Conservation (phyloP, 1,140 invertebrate species). For the Pollicipes pollicipes region DNA sequence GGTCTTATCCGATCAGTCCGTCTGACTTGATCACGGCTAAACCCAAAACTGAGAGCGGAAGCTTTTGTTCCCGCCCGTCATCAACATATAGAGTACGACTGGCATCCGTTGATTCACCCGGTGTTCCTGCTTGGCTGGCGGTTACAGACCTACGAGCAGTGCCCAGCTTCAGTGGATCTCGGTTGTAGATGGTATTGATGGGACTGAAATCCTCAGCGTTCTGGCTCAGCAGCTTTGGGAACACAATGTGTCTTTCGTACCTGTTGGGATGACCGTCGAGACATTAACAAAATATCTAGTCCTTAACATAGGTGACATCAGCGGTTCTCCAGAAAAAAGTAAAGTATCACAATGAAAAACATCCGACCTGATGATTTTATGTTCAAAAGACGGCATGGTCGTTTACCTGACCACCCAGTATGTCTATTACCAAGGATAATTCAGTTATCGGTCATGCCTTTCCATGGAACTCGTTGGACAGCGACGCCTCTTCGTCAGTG, state of each 20-base stretch:
- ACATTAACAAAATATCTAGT: no score
- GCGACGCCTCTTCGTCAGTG: no score
- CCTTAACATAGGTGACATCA: no score
- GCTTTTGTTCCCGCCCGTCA: conserved; percentile 9
- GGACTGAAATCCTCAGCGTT: conserved; percentile 65
- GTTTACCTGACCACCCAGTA: neutral
- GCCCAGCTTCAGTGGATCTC: conserved; percentile 65
- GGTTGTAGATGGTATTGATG: conserved; percentile 72
- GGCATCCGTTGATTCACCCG: conserved; percentile 5
- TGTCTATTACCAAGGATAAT: neutral
- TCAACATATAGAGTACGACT: conserved; percentile 9
- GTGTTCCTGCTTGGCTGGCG: neutral
- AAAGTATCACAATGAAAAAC: conserved; percentile 11
- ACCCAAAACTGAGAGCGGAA: conserved; percentile 8
- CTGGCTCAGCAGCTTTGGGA: conserved; percentile 70
- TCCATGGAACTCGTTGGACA: no score
- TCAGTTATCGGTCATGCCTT: no score
- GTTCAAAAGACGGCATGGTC: neutral
- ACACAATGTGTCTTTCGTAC: conserved; percentile 65
- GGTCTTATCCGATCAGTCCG: no score
- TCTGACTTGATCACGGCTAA: conserved; percentile 10
- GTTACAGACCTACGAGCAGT: conserved; percentile 52
- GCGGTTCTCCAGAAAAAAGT: neutral
- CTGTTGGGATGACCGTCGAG: conserved; percentile 29
- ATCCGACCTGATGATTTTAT: neutral